Conservation (phyloP, 2,797 vertebrate species). For the Tapirus indicus region DNA sequence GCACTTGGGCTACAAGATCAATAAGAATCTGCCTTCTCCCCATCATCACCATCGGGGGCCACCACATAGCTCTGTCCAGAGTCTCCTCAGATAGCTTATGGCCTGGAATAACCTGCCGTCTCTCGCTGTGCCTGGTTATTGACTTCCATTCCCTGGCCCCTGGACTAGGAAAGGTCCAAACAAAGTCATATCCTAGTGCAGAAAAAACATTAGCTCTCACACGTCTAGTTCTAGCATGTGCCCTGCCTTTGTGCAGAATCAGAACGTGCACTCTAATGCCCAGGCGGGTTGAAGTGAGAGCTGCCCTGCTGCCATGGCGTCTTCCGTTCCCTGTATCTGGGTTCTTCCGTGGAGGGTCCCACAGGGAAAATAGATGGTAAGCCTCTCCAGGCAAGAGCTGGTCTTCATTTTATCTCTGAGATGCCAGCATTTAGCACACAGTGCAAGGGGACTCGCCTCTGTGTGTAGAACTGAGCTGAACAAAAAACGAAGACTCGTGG, state of each 20-base stretch:
- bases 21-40: not conserved
- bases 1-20: not conserved
- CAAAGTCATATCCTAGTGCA: not conserved
- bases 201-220: not conserved
- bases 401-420: not conserved
- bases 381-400: not conserved
- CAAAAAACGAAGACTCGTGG: not conserved
- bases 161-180: not conserved
- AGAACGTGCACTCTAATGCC: not conserved
- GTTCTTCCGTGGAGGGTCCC: not conserved
- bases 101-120: not conserved
- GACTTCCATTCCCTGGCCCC: not conserved
- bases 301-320: rapidly evolving
- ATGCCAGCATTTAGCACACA: not conserved
- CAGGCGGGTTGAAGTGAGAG: rapidly evolving
- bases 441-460: no score
- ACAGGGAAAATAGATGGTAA: not conserved
- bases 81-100: not conserved
- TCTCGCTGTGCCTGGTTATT: not conserved
- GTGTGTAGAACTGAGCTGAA: not conserved
- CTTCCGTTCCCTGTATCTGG: not conserved
- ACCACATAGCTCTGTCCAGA: not conserved
- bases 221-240: not conserved
- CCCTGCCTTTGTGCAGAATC: not conserved
- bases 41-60: not conserved